Evolutionary conservation across 2,113 vertebrate species (phyloP).

Genomic region (Phrynocephalus versicolor): DNA sequence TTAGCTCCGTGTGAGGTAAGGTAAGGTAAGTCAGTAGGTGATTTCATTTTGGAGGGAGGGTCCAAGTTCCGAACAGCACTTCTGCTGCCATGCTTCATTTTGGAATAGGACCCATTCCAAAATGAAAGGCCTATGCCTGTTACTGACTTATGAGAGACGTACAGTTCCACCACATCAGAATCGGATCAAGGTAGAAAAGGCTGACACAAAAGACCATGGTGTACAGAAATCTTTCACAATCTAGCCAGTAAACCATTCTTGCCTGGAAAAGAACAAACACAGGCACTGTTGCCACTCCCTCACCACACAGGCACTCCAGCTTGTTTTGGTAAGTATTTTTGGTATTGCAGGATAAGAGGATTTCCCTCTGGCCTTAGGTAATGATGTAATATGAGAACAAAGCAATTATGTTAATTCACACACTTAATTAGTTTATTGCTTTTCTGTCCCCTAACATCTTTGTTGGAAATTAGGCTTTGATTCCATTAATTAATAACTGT

Average conservation of each 20-base stretch:
- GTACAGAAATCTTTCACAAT: not conserved
- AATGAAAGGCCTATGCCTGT: no score
- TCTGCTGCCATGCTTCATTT: no score
- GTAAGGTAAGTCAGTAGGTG: no score
- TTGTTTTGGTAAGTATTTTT: not conserved
- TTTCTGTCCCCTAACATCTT: slow-evolving; percentile 40
- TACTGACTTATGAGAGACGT: no score
- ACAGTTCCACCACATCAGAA: not conserved
- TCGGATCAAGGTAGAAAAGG: not conserved
- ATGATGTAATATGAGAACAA: slow-evolving; percentile 42
- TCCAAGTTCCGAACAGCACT: no score
- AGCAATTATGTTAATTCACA: slow-evolving; percentile 53
- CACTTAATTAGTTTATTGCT: slow-evolving; percentile 54
- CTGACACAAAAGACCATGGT: not conserved
- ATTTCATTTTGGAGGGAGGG: no score
- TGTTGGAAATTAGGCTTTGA: slow-evolving; percentile 46
- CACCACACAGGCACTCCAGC: not conserved
- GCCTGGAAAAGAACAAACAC: not conserved
- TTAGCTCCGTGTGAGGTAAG: no score
- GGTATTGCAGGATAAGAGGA: not conserved
- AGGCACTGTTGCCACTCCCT: not conserved
- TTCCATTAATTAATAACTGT: slow-evolving; percentile 41
- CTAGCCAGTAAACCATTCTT: not conserved
- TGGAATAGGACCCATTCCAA: no score
- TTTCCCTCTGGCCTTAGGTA: slow-evolving; percentile 31